Percentiles rank a stretch among this genome's conserved stretches.
phyloP scores from a whole-genome alignment of 2,888 invertebrate species.

The Microplitis deprimator region DNA sequence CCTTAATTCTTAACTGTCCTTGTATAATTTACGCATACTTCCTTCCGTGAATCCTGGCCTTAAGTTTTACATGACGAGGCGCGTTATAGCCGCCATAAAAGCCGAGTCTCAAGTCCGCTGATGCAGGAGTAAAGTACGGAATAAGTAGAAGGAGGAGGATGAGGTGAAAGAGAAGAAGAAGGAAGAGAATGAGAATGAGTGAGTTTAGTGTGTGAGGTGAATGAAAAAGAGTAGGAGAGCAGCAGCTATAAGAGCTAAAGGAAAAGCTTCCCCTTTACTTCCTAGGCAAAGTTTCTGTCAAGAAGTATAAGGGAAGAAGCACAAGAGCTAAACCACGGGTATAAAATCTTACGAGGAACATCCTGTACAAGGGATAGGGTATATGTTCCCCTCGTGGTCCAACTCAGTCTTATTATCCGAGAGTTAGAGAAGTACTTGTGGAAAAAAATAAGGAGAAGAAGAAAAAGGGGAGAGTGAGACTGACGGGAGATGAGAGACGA shows the following conservation, averaged over 20 bases:
- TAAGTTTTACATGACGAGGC: constrained; percentile 35
- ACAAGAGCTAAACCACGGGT: constrained; percentile 5
- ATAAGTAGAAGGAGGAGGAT: constrained; percentile 2
- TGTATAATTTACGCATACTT: constrained; percentile 31
- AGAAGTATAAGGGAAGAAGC: neutral
- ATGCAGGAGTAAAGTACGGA: constrained; percentile 22
- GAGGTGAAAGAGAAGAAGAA: constrained; percentile 5
- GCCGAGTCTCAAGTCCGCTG: constrained; percentile 27
- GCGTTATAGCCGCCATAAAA: constrained; percentile 16
- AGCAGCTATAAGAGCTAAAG: too few species aligned
- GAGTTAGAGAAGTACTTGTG: neutral
- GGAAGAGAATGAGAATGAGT: constrained; percentile 10
- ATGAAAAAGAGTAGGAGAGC: constrained; percentile 13
- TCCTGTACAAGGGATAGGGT: constrained; percentile 22
- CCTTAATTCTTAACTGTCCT: constrained; percentile 7
- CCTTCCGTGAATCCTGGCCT: constrained; percentile 29
- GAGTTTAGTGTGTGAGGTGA: constrained; percentile 18
- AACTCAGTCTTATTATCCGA: neutral
- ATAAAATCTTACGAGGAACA: constrained; percentile 3
- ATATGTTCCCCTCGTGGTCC: constrained; percentile 3
- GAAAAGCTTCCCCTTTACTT: constrained; percentile 33
- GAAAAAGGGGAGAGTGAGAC: neutral
- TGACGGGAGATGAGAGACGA: neutral
- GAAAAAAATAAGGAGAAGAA: neutral
- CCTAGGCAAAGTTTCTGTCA: neutral